Conservation (phyloP, 1,140 invertebrate genomes). For the Chelonus insularis region DNA sequence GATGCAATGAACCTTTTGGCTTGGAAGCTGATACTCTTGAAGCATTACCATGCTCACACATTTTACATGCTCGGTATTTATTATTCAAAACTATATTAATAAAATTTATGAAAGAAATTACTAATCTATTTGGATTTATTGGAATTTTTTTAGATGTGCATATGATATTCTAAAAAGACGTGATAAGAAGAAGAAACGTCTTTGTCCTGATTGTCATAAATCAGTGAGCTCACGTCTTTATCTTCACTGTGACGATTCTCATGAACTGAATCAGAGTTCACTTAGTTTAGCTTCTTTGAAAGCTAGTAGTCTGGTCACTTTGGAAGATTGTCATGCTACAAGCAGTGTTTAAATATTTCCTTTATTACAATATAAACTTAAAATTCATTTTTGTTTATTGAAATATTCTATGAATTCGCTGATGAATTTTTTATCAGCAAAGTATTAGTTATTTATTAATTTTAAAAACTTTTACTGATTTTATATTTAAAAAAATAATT, state of each 20-base stretch:
- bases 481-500: too few relatives aligned
- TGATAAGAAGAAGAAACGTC: slow-evolving; percentile 67
- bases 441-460: not conserved
- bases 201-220: slow-evolving; percentile 69
- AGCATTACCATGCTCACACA: slow-evolving; percentile 80
- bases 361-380: not conserved
- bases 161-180: slow-evolving; percentile 69
- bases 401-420: not conserved
- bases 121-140: not conserved
- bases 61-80: slow-evolving; percentile 77
- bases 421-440: not conserved
- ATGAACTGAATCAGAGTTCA: slow-evolving; percentile 59
- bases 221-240: slow-evolving; percentile 65
- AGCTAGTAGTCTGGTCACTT: slow-evolving; percentile 56
- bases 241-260: slow-evolving; percentile 57
- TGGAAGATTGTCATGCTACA: slow-evolving; percentile 58
- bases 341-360: slow-evolving; percentile 52
- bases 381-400: not conserved
- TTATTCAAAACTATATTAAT: not conserved
- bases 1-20: slow-evolving; percentile 75
- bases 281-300: slow-evolving; percentile 56
- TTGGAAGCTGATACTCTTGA: slow-evolving; percentile 74
- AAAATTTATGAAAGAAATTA: not conserved
- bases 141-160: slow-evolving; percentile 67
- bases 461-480: too few relatives aligned